Evolutionary conservation across 2,888 invertebrate genomes (phyloP).

Genomic region (Rhagonycha fulva): DNA sequence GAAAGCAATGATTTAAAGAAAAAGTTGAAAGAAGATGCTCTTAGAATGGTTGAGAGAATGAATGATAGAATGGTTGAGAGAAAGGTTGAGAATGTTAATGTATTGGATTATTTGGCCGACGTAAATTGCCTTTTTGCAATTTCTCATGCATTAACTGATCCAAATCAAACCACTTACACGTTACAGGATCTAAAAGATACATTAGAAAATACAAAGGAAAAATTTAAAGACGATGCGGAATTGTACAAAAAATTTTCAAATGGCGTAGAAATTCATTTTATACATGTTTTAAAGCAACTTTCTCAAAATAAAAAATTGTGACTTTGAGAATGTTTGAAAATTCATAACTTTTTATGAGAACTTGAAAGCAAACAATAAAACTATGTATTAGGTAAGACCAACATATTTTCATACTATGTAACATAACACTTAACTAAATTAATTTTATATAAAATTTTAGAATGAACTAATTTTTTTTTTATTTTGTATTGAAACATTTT

Average conservation of each 20-base stretch:
- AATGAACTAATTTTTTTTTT: no score
- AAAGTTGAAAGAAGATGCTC: conserved; percentile 84
- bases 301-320: no score
- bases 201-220: conserved; percentile 84
- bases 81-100: no score
- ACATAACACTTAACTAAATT: no score
- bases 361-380: no score
- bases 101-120: conserved; percentile 81
- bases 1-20: conserved; percentile 87
- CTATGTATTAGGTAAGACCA: no score
- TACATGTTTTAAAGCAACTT: conserved; percentile 55
- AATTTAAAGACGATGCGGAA: conserved; percentile 69
- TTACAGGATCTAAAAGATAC: conserved; percentile 88
- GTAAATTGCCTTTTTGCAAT: conserved; percentile 89
- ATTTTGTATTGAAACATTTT: no score
- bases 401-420: no score
- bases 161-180: conserved; percentile 87
- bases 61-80: conserved; percentile 77
- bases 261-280: conserved; percentile 89
- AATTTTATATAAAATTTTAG: no score
- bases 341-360: no score
- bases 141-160: conserved; percentile 77
- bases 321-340: no score
- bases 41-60: conserved; percentile 77
- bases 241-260: conserved; percentile 83